A percentile compares a stretch with the other conserved stretches of the same genome.
Evolutionary conservation across 2,888 invertebrate genomes (phyloP).

Genomic region (Osedax fenrisi): DNA sequence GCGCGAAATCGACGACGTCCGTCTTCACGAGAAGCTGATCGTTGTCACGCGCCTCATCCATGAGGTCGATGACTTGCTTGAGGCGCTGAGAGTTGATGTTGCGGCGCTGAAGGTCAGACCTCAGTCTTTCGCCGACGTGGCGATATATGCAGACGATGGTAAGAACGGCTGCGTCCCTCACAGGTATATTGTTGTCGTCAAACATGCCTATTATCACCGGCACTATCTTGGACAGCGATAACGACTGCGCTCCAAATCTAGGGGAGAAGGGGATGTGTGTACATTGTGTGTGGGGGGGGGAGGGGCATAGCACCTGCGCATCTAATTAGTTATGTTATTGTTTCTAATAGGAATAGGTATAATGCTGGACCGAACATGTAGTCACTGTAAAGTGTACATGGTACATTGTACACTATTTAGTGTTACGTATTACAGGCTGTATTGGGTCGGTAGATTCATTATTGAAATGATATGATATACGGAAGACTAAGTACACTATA

Average conservation of each 20-base stretch:
- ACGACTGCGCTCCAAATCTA: conserved; percentile 72
- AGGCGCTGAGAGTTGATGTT: background rate
- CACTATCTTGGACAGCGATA: conserved; percentile 56
- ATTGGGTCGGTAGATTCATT: no score
- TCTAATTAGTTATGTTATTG: no score
- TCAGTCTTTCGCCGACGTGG: conserved; percentile 77
- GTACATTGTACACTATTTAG: no score
- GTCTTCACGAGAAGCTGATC: background rate
- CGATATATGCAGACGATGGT: conserved; percentile 79
- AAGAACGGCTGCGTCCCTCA: conserved; percentile 73
- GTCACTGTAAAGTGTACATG: no score
- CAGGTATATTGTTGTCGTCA: conserved; percentile 38
- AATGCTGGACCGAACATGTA: no score
- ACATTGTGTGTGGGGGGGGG: no score
- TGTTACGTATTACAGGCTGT: no score
- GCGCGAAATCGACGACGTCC: background rate
- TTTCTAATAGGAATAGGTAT: no score
- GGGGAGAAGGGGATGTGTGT: conserved; percentile 38
- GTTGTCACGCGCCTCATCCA: background rate
- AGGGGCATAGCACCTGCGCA: no score
- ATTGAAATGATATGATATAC: no score
- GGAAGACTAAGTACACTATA: no score
- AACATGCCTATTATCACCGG: background rate
- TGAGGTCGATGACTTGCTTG: background rate
- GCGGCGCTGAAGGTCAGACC: conserved; percentile 62